Evolutionary conservation across 2,888 invertebrate genomes (phyloP).

Genomic region (Thyatira batis): DNA sequence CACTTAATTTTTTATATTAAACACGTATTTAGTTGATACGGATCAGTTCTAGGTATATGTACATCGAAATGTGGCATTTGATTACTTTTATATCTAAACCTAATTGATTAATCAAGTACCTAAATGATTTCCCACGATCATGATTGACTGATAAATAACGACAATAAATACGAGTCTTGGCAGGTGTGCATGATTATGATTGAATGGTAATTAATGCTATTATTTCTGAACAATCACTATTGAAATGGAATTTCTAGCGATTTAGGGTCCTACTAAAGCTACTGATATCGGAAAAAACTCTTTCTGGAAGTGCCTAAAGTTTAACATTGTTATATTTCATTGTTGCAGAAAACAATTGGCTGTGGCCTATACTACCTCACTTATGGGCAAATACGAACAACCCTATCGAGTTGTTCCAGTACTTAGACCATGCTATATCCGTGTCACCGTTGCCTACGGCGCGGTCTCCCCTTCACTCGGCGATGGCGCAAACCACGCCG

Average conservation of each 20-base stretch:
- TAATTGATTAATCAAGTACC: too few relatives aligned
- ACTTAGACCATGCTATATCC: conserved; percentile 66
- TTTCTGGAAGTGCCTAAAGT: too few relatives aligned
- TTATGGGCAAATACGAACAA: conserved; percentile 84
- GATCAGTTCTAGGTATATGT: neutral
- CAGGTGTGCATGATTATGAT: too few relatives aligned
- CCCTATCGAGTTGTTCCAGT: conserved; percentile 59
- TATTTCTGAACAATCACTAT: too few relatives aligned
- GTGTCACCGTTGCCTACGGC: conserved; percentile 64
- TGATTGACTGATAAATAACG: neutral
- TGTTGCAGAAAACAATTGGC: conserved; percentile 80
- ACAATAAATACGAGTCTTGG: neutral
- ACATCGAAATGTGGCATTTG: too few relatives aligned
- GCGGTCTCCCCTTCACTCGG: conserved; percentile 81
- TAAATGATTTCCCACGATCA: neutral
- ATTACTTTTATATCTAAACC: too few relatives aligned
- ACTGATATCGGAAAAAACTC: too few relatives aligned
- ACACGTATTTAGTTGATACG: neutral
- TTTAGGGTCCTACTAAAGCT: too few relatives aligned
- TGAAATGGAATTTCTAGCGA: too few relatives aligned
- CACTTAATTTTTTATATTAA: neutral
- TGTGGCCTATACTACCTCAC: conserved; percentile 85
- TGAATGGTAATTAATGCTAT: too few relatives aligned
- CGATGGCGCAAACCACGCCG: conserved; percentile 90
- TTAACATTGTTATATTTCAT: neutral